A percentile compares a stretch with the other conserved stretches of the same genome.
phyloP scores from a whole-genome alignment of 2,888 invertebrate genomes.

The Phaonia tiefii region DNA sequence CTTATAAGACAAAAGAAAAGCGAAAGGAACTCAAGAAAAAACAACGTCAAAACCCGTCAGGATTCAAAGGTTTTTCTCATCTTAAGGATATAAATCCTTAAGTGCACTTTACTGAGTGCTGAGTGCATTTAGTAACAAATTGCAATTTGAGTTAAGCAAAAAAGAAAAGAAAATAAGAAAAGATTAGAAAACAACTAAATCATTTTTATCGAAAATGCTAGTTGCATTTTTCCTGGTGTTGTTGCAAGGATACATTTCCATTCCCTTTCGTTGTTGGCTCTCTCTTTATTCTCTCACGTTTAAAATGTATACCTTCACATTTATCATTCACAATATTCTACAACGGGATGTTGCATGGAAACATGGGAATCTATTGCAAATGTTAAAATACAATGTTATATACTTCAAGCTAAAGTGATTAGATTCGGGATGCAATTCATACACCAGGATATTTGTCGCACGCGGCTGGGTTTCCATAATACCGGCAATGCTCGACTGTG shows the following conservation, averaged over 20 bases:
- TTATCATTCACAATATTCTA: not conserved
- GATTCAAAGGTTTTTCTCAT: constrained; percentile 44
- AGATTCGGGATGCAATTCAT: no score
- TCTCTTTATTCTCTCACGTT: constrained; percentile 37
- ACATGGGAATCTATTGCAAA: no score
- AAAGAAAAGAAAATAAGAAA: constrained; percentile 25
- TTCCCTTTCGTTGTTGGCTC: constrained; percentile 34
- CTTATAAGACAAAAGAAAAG: constrained; percentile 16
- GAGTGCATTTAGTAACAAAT: constrained; percentile 60
- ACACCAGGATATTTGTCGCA: no score
- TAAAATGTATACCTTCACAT: constrained; percentile 7
- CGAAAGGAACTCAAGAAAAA: not conserved
- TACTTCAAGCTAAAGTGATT: no score
- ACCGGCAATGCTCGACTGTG: no score
- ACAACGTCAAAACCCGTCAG: constrained; percentile 27
- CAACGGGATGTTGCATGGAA: not conserved
- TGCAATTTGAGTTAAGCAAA: constrained; percentile 47
- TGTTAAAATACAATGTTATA: no score
- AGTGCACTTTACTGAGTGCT: constrained; percentile 61
- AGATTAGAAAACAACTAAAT: constrained; percentile 50
- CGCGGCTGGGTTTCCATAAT: no score
- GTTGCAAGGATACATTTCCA: constrained; percentile 30
- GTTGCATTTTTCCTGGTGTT: constrained; percentile 37
- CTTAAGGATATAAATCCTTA: constrained; percentile 54
- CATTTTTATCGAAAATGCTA: constrained; percentile 52